These are phyloP conservation scores for Nesoenas mayeri DNA, from an alignment of 2,113 vertebrate species.

Conservation along the genomic window DNA sequence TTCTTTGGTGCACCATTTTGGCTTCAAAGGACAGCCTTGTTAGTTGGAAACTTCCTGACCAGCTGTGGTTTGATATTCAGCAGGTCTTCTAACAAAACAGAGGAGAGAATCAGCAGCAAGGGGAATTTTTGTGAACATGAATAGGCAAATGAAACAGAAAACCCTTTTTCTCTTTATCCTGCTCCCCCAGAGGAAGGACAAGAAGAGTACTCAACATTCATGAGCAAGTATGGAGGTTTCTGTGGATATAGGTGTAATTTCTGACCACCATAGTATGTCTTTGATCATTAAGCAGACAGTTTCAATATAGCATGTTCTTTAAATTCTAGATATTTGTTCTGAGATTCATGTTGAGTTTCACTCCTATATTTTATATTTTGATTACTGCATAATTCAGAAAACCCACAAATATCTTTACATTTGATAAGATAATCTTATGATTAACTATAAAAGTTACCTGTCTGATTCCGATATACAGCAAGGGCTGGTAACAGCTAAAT, in stretches of 20 bases:
- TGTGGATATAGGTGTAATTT: background rate
- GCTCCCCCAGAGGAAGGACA: background rate
- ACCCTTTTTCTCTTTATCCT: background rate
- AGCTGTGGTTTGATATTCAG: background rate
- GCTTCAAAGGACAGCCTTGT: background rate
- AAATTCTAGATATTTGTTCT: background rate
- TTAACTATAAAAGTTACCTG: background rate
- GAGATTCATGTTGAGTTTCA: background rate
- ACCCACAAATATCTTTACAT: background rate
- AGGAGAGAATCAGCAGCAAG: background rate
- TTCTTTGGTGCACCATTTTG: background rate
- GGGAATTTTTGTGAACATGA: background rate
- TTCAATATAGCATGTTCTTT: background rate
- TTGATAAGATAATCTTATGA: background rate
- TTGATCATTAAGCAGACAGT: background rate
- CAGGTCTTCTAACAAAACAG: background rate
- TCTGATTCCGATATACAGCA: background rate
- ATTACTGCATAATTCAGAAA: background rate
- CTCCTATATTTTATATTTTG: background rate
- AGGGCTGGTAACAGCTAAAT: background rate
- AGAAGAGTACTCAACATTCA: fast-evolving
- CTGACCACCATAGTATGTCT: background rate
- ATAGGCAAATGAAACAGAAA: background rate
- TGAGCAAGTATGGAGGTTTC: background rate
- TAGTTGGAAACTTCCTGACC: background rate